Evolutionary conservation across 2,888 invertebrate species (phyloP), one percentile per base, ranked within the genome.

Genomic region (Pyrocoelia pectoralis): DNA sequence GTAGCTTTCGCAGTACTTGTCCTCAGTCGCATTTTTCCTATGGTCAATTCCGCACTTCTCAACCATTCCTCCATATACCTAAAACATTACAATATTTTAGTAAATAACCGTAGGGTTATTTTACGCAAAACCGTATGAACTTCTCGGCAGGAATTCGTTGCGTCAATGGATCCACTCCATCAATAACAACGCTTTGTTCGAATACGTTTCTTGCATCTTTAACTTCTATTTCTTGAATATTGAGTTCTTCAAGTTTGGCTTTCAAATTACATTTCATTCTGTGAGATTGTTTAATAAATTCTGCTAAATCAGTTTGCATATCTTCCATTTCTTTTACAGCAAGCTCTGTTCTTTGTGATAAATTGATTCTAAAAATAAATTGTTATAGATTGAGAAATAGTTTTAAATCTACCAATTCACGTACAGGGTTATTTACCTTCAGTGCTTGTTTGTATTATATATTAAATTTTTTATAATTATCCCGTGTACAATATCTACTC

Each of bases 91-190:
- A 28, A 28, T 18, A 29, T 41, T 13, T 46, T 14, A 28, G 18
- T 17, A 13, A 48, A 29, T n/a, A n/a, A n/a, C n/a, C n/a, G n/a
- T n/a, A n/a, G n/a, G n/a, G n/a, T n/a, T n/a, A n/a, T n/a, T n/a
- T n/a, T n/a, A n/a, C n/a, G n/a, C n/a, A n/a, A n/a, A 24, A 81
- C 81, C 79, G 78, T 28, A 80, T 66, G 62, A 83, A 82, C 68
- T 85, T 85, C 74, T 89, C 88, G 0, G 87, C 87, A 0, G 88
- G 86, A 56, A 89, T 87, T 66, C 86, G 81, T 64, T 87, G 87
- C 0, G 87, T 87, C 48, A 88, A 80, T 15, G 82, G 83, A 71
- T 89, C 87, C 74, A 85, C 81, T 0, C 84, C 86, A 1, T 83
- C 82, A 0, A 80, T 70, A 1, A 86, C 81, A 0, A 89, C 84